These are phyloP conservation scores for Arothron firmamentum DNA, from an alignment of 2,113 vertebrate genomes.

Conservation along the genomic window DNA sequence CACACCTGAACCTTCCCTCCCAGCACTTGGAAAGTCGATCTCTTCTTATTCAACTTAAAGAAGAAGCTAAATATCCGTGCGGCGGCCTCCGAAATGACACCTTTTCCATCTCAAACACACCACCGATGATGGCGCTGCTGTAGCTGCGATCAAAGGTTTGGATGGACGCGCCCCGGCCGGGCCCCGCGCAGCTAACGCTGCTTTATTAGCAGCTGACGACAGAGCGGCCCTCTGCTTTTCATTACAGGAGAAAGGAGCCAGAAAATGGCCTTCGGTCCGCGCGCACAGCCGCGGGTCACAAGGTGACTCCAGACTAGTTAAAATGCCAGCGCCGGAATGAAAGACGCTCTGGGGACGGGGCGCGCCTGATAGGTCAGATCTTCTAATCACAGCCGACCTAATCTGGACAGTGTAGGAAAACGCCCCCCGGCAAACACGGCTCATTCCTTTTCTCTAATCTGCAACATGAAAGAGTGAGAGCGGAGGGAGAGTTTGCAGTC, in stretches of 20 bases:
- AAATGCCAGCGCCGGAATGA: neutral
- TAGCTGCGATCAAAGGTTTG: constrained; percentile 48
- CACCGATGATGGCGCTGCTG: constrained; percentile 10
- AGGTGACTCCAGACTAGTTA: constrained; percentile 45
- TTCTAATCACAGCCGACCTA: constrained; percentile 13
- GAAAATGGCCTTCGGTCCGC: constrained; percentile 39
- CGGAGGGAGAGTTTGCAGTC: constrained; percentile 16
- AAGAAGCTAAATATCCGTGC: neutral
- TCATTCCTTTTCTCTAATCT: neutral
- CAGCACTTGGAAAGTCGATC: neutral
- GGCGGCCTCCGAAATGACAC: neutral
- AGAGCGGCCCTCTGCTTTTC: constrained; percentile 55
- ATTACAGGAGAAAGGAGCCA: constrained; percentile 51
- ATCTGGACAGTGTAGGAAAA: neutral
- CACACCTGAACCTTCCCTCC: neutral
- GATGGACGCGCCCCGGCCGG: constrained; percentile 39
- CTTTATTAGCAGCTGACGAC: constrained; percentile 67
- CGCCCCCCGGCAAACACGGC: neutral
- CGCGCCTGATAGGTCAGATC: neutral
- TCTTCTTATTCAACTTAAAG: neutral
- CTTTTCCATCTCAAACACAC: constrained; percentile 2
- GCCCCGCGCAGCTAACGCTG: constrained; percentile 49
- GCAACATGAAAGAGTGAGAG: neutral
- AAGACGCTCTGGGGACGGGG: neutral
- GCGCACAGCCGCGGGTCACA: constrained; percentile 29